A percentile compares a stretch with the other conserved stretches of the same genome.
Evolutionary conservation across 2,888 invertebrate genomes (phyloP).

Genomic region (Drosophila meridiana): DNA sequence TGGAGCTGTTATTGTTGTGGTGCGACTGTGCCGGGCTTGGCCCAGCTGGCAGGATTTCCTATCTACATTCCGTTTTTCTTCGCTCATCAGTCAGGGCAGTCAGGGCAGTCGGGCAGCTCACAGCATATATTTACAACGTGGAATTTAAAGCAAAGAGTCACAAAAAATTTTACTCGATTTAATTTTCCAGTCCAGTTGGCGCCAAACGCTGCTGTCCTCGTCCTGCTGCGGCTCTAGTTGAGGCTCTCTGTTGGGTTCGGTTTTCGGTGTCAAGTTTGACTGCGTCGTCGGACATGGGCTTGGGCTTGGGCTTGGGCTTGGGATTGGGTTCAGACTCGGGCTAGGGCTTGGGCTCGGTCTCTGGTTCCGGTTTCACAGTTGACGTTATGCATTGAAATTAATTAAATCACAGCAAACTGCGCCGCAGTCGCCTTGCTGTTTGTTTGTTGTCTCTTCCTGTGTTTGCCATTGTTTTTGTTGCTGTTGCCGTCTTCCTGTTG

Average conservation of each 20-base stretch:
- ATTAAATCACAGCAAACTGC: slow-evolving; percentile 80
- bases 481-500: slow-evolving; percentile 32
- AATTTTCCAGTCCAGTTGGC: slow-evolving; percentile 82
- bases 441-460: slow-evolving; percentile 46
- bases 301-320: slow-evolving; percentile 24
- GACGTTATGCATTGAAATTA: slow-evolving; percentile 82
- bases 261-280: slow-evolving; percentile 69
- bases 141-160: slow-evolving; percentile 67
- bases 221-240: slow-evolving; percentile 22
- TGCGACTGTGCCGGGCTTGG: slow-evolving; percentile 25
- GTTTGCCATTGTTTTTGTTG: slow-evolving; percentile 38
- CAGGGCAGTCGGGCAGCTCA: slow-evolving; percentile 15
- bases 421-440: slow-evolving; percentile 44
- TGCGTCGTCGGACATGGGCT: slow-evolving; percentile 32
- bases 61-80: slow-evolving; percentile 1
- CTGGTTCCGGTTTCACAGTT: slow-evolving; percentile 77
- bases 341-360: slow-evolving; percentile 32
- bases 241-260: slow-evolving; percentile 44
- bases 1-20: slow-evolving; percentile 26
- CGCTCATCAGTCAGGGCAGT: slow-evolving; percentile 16
- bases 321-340: slow-evolving; percentile 18
- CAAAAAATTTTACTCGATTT: slow-evolving; percentile 80
- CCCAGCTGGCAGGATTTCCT: slow-evolving; percentile 36
- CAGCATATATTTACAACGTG: slow-evolving; percentile 55
- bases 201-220: slow-evolving; percentile 6